Conservation (phyloP, 2,888 invertebrate species). For the Thymelicus acteon region DNA sequence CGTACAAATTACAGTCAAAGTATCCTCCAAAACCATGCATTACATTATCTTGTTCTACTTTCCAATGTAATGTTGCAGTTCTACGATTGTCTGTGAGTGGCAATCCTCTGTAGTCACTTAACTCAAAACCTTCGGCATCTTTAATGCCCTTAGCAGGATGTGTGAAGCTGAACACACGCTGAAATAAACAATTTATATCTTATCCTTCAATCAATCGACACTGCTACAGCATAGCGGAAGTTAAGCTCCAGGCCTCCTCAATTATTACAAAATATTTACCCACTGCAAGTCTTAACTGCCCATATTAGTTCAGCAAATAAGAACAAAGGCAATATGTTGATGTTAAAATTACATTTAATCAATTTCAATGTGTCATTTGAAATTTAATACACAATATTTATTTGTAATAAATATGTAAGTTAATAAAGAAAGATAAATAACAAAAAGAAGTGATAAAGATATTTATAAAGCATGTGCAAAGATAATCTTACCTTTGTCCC, state of each 20-base stretch:
- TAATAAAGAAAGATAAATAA: too few relatives aligned
- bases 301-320: too few relatives aligned
- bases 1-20: slow-evolving; percentile 95
- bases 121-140: slow-evolving; percentile 88
- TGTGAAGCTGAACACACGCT: slow-evolving; percentile 92
- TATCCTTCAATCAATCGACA: too few relatives aligned
- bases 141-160: slow-evolving; percentile 92
- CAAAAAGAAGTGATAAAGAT: not conserved
- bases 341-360: too few relatives aligned
- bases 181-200: slow-evolving; percentile 46
- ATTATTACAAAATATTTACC: too few relatives aligned
- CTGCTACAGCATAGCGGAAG: too few relatives aligned
- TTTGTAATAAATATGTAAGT: too few relatives aligned
- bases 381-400: too few relatives aligned
- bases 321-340: too few relatives aligned
- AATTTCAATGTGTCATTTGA: too few relatives aligned
- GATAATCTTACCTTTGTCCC: slow-evolving; percentile 83
- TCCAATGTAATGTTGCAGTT: slow-evolving; percentile 88
- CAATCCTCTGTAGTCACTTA: slow-evolving; percentile 87
- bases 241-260: too few relatives aligned
- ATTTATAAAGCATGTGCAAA: not conserved
- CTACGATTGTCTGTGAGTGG: slow-evolving; percentile 92
- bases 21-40: slow-evolving; percentile 98
- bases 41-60: slow-evolving; percentile 89
- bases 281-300: too few relatives aligned